Conservation (phyloP, 2,797 vertebrate genomes). For the Alfaro cultratus region DNA sequence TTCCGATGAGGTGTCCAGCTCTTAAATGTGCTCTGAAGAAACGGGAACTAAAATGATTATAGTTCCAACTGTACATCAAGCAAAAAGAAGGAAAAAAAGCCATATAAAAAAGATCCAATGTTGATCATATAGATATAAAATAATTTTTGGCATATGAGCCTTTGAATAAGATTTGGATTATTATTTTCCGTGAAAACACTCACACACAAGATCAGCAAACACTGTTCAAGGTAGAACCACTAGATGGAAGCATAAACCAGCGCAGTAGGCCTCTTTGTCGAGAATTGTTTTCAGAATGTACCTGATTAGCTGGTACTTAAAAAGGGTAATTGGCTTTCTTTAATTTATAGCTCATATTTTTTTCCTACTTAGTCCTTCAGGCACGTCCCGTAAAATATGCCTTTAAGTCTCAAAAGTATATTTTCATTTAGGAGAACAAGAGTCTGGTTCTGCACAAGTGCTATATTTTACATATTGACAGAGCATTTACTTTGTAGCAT, state of each 20-base stretch:
- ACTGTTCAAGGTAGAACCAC: constrained; percentile 13
- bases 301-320: background rate
- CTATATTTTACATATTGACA: too few species aligned
- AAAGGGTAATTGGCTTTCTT: background rate
- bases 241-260: constrained; percentile 58
- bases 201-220: background rate
- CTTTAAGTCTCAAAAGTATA: background rate
- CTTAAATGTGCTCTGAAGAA: constrained; percentile 46
- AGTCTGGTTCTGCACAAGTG: background rate
- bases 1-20: constrained; percentile 36
- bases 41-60: background rate
- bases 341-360: background rate
- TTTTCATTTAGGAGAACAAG: background rate
- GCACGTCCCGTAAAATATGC: too few species aligned
- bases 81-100: background rate
- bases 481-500: background rate
- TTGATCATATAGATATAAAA: background rate
- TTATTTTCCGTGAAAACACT: background rate
- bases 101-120: background rate
- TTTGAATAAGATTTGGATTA: background rate
- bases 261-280: background rate
- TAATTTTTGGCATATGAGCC: background rate
- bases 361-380: background rate
- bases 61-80: constrained; percentile 42
- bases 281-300: background rate